Base-by-base conservation (phyloP, 2,888 invertebrate genomes). In the Syrista parreyssii region DNA sequence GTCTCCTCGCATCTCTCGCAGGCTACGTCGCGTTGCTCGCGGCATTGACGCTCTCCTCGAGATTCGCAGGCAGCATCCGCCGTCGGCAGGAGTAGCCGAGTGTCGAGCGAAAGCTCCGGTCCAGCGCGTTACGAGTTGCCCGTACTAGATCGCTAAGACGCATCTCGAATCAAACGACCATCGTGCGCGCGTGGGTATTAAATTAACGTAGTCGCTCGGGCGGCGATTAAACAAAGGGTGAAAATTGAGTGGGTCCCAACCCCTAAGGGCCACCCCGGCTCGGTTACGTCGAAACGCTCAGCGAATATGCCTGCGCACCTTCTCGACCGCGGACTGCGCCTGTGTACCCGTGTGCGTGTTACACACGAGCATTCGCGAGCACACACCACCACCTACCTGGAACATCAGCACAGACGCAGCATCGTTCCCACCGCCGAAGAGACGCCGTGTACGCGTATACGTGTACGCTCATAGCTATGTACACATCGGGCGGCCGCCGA, bases 211-310 rank as follows among this genome's bases (percentile, higher is more conserved):
- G 89, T 88, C 88, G 87, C 82, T 86, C 84, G 86, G 84, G 79
- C 86, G 83, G 85, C 87, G 89, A 89, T 90, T 90, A 89, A 91
- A 91, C 89, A 91, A 91, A 90, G 91, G 91, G 90, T 88, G 89
- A 89, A 90, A 89, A 89, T 89, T 87, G 88, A 90, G 89, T 85
- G 88, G 84, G 84, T 82, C 80, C 79, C 79, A 81, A 80, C 80
- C 79, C 79, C 79, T 81, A 68, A 32, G 69, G 69, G 75, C 31
- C 69, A 73, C 79, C 79, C 79, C 78, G 75, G 33, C 72, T 68
- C 73, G 73, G 30, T 40, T 68, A 68, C 76, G 76, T 55, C 68
- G 76, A 77, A 77, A 69, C 77, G 77, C 36, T 40, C 74, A 36
- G 40, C 77, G 74, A 69, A n/a, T 69, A 4, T 69, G 31, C 30